Base-by-base conservation (phyloP, 2,888 invertebrate genomes). In the Marronus borbonicus region DNA sequence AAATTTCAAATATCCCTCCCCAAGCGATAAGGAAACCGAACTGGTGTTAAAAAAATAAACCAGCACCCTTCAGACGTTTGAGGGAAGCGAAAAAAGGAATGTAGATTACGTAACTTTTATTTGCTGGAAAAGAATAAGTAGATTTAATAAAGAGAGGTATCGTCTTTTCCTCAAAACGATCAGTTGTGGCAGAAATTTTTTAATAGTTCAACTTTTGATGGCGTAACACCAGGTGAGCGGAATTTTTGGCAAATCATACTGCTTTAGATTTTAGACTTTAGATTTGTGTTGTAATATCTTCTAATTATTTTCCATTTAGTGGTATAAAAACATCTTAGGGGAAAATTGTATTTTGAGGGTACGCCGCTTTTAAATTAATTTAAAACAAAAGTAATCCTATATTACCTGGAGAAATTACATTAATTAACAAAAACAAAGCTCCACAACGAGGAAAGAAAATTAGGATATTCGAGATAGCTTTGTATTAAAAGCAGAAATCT, bases 101-200 rank as follows among this genome's bases (percentile, higher is more conserved):
- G 77, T 77, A 68, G 69, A 77, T 70, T 70, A 60, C 58, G 62
- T 70, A 77, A 77, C 77, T 77, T 77, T 70, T 70, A 77, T 68
- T 66, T 76, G 44, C 65, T 28, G 70, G 70, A 55, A 76, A 60
- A 58, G 76, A 77, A 76, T 76, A 69, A 76, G 76, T 69, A 52
- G 69, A 76, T 76, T 76, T 76, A 76, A 76, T 76, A 68, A 76
- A 76, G 20, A 49, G 60, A 14, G 55, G 69, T 55, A 50, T 1
- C 50, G 5, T 14, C 50, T 10, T 50, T n/a, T n/a, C n/a, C 12
- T n/a, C 0, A 50, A 12, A 12, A 12, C 50, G 14, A 12, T 50
- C n/a, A 14, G 14, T 50, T 50, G 50, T 8, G 50, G 10, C 50
- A 50, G n/a, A 52, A 10, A 52, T 52, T 52, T 52, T 17, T n/a